Percentiles rank a stretch among this genome's conserved stretches.
These are phyloP conservation scores for Drosophila robusta DNA, from an alignment of 2,888 invertebrate species.

Conservation along the genomic window DNA sequence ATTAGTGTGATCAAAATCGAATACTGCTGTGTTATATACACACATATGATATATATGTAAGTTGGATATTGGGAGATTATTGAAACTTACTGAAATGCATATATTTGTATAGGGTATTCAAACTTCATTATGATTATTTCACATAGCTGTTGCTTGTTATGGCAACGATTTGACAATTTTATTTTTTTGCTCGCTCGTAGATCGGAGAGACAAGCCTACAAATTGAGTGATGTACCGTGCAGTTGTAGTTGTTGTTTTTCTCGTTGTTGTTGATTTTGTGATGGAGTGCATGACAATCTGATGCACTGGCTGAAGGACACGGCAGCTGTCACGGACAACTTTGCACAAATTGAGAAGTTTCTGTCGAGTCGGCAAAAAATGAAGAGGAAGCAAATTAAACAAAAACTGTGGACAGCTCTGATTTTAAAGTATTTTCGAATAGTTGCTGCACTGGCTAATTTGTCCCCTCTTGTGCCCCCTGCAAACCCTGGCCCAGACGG, in stretches of 20 bases:
- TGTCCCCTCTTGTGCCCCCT: neutral
- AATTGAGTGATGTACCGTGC: conserved; percentile 44
- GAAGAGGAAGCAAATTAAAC: conserved; percentile 10
- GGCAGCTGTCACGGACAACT: conserved; percentile 37
- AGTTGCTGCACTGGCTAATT: conserved; percentile 37
- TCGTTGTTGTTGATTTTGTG: conserved; percentile 16
- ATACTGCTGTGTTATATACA: too few species aligned
- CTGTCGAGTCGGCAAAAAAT: conserved; percentile 5
- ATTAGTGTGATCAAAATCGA: too few species aligned
- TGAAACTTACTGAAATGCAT: too few species aligned
- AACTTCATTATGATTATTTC: neutral
- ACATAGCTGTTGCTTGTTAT: conserved; percentile 26
- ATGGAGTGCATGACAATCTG: conserved; percentile 46
- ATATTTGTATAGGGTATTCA: conserved; percentile 13
- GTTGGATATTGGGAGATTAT: too few species aligned
- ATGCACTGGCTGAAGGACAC: conserved; percentile 34
- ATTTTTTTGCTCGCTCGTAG: conserved; percentile 23
- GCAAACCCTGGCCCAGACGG: neutral
- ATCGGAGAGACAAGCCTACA: conserved; percentile 35
- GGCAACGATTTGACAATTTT: conserved; percentile 53
- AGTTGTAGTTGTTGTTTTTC: conserved; percentile 2
- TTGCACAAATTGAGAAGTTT: conserved; percentile 46
- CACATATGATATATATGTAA: too few species aligned
- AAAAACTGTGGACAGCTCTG: conserved; percentile 11
- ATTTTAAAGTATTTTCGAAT: conserved; percentile 16